These are phyloP conservation scores for Danionella cerebrum DNA, from an alignment of 2,113 vertebrate species.

Conservation along the genomic window DNA sequence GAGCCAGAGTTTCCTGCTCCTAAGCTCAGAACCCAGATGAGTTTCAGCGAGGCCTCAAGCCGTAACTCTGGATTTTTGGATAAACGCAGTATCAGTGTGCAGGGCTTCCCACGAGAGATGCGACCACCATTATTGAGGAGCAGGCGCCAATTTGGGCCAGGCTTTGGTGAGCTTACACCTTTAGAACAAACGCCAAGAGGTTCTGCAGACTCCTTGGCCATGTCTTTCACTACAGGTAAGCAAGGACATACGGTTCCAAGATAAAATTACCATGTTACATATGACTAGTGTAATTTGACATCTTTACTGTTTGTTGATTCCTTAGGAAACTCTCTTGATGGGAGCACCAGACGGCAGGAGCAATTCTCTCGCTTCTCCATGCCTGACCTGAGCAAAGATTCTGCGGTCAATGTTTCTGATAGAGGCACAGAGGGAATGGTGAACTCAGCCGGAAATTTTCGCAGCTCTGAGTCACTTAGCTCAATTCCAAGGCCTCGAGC, in stretches of 20 bases:
- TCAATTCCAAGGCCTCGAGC: slow-evolving; percentile 76
- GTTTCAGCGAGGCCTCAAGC: slow-evolving; percentile 80
- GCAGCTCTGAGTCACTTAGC: slow-evolving; percentile 83
- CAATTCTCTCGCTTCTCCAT: slow-evolving; percentile 94
- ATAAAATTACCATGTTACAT: too few relatives aligned
- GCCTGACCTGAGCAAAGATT: slow-evolving; percentile 98
- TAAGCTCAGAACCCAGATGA: slow-evolving; percentile 82
- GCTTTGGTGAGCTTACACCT: slow-evolving; percentile 80
- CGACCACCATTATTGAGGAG: slow-evolving; percentile 72
- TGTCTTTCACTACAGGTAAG: slow-evolving; percentile 86
- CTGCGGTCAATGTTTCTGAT: slow-evolving; percentile 88
- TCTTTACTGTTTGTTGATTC: slow-evolving; percentile 6
- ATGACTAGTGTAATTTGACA: too few relatives aligned
- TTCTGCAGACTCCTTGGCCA: slow-evolving; percentile 87
- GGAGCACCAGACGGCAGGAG: slow-evolving; percentile 83
- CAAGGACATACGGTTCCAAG: background rate
- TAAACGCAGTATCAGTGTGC: slow-evolving; percentile 80
- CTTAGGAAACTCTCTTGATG: slow-evolving; percentile 80
- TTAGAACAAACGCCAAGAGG: slow-evolving; percentile 86
- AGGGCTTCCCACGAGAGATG: slow-evolving; percentile 73
- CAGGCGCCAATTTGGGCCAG: slow-evolving; percentile 89
- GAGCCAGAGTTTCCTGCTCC: slow-evolving; percentile 79
- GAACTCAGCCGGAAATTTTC: slow-evolving; percentile 84
- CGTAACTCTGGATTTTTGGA: slow-evolving; percentile 75
- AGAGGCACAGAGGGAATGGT: slow-evolving; percentile 88